phyloP scores from a whole-genome alignment of 2,797 vertebrate species.

The Urophycis tenuis region DNA sequence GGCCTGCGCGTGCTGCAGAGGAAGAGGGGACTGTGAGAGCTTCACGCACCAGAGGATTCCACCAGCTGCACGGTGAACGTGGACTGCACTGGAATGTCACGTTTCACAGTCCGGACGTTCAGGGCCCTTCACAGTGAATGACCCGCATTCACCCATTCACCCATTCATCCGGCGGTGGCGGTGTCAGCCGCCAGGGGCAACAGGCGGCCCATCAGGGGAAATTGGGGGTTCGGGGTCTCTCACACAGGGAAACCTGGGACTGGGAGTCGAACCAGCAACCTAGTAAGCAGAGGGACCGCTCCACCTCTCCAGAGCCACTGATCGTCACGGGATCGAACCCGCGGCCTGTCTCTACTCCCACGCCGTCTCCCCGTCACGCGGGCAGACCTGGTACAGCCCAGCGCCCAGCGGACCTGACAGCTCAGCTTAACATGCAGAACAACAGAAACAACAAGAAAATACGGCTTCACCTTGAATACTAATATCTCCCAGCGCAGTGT shows the following conservation, averaged over 20 bases:
- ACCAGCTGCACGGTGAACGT: not conserved
- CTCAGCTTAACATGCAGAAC: slow-evolving; percentile 37
- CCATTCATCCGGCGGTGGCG: not conserved
- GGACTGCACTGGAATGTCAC: not conserved
- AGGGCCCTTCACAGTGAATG: not conserved
- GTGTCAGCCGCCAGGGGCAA: not conserved
- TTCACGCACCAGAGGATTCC: too few relatives aligned
- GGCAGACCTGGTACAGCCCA: not conserved
- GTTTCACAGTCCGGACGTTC: not conserved
- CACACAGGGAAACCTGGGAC: too few relatives aligned
- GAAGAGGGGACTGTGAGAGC: too few relatives aligned
- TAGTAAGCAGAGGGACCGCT: too few relatives aligned
- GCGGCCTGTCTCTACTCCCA: not conserved
- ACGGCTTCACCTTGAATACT: slow-evolving; percentile 30
- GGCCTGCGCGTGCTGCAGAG: too few relatives aligned
- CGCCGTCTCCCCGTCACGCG: too few relatives aligned
- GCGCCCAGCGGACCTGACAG: slow-evolving; percentile 30
- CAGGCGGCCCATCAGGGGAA: too few relatives aligned
- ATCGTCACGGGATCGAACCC: not conserved
- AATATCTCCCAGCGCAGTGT: not conserved
- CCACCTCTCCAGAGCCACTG: too few relatives aligned
- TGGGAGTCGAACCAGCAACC: too few relatives aligned
- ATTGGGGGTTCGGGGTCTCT: not conserved
- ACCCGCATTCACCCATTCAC: too few relatives aligned
- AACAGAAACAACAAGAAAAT: slow-evolving; percentile 16